These are phyloP conservation scores for Petaurus breviceps DNA, from an alignment of 2,113 vertebrate genomes.

Conservation along the genomic window DNA sequence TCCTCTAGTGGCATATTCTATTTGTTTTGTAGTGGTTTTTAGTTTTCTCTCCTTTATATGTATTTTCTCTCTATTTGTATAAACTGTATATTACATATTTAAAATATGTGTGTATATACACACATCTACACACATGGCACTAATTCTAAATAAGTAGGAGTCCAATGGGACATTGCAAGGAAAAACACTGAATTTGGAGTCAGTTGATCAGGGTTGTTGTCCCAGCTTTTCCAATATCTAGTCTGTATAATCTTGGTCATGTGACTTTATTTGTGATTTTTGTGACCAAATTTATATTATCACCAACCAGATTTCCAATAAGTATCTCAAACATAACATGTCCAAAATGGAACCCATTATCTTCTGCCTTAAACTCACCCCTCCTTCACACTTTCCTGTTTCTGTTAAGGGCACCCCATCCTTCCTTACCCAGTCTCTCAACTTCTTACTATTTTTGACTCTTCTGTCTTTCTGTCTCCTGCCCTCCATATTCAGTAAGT, in stretches of 20 bases:
- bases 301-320: neutral
- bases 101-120: no score
- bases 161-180: neutral
- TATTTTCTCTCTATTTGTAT: no score
- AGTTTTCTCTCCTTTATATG: no score
- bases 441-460: neutral
- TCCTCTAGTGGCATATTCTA: neutral
- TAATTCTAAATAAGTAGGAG: neutral
- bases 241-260: neutral
- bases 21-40: no score
- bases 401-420: neutral
- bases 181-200: neutral
- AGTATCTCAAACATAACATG: neutral
- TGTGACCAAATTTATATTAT: neutral
- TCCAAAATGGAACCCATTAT: neutral
- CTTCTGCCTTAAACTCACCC: neutral
- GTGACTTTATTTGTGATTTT: neutral
- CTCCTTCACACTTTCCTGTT: neutral
- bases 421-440: neutral
- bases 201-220: neutral
- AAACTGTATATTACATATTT: no score
- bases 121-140: neutral
- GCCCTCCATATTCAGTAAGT: neutral
- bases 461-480: neutral
- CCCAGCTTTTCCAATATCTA: neutral